Evolutionary conservation across 2,797 vertebrate species (phyloP).

Genomic region (Numenius phaeopus): DNA sequence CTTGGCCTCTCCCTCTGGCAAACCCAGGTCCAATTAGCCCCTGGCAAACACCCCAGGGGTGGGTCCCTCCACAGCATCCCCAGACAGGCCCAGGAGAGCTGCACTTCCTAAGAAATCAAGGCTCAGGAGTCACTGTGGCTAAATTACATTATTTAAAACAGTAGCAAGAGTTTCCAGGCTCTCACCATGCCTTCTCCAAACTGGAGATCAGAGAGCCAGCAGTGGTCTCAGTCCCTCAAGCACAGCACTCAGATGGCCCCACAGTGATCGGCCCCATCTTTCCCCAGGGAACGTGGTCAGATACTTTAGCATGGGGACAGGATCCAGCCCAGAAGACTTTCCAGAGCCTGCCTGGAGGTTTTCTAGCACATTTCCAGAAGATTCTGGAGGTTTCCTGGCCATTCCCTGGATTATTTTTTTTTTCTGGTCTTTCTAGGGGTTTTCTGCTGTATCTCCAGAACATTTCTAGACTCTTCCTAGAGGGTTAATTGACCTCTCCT

Average conservation of each 20-base stretch:
- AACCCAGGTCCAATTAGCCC: conserved; percentile 20
- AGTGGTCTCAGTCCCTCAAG: neutral
- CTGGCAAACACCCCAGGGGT: conserved; percentile 23
- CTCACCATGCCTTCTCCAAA: neutral
- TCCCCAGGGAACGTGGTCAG: neutral
- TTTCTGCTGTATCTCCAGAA: neutral
- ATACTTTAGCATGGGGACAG: accelerated
- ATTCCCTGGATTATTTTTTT: neutral
- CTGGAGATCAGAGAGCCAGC: neutral
- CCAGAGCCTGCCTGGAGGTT: neutral
- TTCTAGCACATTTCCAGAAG: neutral
- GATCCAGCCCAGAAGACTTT: neutral
- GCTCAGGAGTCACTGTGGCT: neutral
- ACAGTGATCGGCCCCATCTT: neutral
- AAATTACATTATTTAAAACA: neutral
- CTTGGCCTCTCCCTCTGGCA: neutral
- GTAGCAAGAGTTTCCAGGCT: neutral
- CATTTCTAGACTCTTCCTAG: neutral
- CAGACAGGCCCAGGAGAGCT: neutral
- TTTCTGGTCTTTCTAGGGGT: neutral
- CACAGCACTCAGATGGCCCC: neutral
- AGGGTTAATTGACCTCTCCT: neutral
- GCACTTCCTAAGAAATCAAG: conserved; percentile 26
- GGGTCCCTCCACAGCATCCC: neutral
- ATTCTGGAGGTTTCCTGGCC: neutral